Conservation (phyloP, 2,888 invertebrate genomes). For the Drosophila rellima region DNA sequence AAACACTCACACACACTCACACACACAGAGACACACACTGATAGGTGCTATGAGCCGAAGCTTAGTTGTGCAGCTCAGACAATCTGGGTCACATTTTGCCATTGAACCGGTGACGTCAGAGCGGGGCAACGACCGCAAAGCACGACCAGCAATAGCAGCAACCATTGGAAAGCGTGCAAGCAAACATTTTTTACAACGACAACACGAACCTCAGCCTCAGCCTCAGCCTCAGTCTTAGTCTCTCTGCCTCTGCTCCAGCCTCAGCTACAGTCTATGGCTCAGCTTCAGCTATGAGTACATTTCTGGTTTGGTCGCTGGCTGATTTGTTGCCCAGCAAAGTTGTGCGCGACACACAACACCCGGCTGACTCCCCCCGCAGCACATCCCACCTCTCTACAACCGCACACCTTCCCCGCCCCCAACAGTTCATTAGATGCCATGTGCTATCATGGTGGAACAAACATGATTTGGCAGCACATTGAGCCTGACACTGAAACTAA, state of each 20-base stretch:
- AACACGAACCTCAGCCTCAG: constrained; percentile 59
- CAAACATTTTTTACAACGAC: constrained; percentile 81
- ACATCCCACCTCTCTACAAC: neutral
- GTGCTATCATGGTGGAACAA: constrained; percentile 82
- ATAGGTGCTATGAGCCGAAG: constrained; percentile 62
- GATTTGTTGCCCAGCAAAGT: constrained; percentile 78
- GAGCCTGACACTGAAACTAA: constrained; percentile 62
- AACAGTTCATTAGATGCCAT: constrained; percentile 81
- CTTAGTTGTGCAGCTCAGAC: constrained; percentile 85
- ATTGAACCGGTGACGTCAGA: constrained; percentile 86
- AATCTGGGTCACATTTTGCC: constrained; percentile 86
- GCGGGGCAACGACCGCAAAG: constrained; percentile 84
- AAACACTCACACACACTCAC: constrained; percentile 28
- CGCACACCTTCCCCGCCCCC: constrained; percentile 60
- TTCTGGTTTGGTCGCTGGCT: constrained; percentile 78
- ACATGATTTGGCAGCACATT: constrained; percentile 78
- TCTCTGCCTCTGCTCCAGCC: constrained; percentile 52
- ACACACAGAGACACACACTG: constrained; percentile 21
- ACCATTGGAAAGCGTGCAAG: constrained; percentile 80
- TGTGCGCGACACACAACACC: constrained; percentile 59
- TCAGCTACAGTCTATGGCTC: constrained; percentile 56
- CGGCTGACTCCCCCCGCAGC: constrained; percentile 45
- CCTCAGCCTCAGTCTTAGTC: constrained; percentile 21
- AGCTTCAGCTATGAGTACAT: constrained; percentile 66
- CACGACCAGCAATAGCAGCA: constrained; percentile 73